phyloP scores from a whole-genome alignment of 2,797 vertebrate genomes.

The Catharus ustulatus region DNA sequence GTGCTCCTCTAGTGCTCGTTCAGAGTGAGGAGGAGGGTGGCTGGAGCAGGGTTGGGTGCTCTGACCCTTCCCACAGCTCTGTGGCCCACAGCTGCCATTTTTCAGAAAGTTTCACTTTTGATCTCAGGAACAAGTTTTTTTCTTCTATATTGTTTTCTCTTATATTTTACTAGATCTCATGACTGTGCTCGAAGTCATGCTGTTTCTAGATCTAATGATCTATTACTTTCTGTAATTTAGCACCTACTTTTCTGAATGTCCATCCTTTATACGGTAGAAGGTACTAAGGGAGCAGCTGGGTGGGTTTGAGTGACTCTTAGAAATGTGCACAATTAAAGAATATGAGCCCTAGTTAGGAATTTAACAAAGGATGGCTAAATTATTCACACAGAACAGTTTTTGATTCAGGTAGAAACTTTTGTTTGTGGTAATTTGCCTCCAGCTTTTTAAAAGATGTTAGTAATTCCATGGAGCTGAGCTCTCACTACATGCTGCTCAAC shows the following conservation, averaged over 20 bases:
- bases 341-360: not conserved
- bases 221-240: not conserved
- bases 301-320: not conserved
- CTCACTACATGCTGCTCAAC: not conserved
- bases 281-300: no score
- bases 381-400: not conserved
- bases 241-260: not conserved
- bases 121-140: not conserved
- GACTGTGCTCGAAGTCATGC: not conserved
- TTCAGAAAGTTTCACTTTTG: not conserved
- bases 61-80: not conserved
- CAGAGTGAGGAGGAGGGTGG: not conserved
- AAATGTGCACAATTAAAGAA: not conserved
- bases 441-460: not conserved
- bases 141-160: not conserved
- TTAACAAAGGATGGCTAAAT: not conserved
- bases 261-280: no score
- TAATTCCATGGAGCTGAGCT: not conserved
- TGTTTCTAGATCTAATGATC: not conserved
- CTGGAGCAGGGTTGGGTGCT: not conserved
- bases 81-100: not conserved
- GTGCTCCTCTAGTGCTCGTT: not conserved
- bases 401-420: not conserved
- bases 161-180: not conserved
- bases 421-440: not conserved